These are phyloP conservation scores for Pachyuromys duprasi DNA, from an alignment of 2,797 vertebrate species.

Conservation along the genomic window DNA sequence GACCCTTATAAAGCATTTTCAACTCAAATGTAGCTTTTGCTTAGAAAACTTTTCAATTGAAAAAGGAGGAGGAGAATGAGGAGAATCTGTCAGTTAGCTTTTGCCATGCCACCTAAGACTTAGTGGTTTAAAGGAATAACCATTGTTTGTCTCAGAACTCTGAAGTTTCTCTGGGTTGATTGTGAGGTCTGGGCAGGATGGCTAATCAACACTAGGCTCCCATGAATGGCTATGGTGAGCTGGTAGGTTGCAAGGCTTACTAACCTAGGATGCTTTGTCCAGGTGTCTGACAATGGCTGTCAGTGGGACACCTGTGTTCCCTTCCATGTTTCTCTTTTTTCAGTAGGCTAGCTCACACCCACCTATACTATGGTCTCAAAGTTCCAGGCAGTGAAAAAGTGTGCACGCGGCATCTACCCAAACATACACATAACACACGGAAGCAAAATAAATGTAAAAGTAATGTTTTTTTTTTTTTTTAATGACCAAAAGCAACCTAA, in stretches of 20 bases:
- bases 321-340: background rate
- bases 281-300: background rate
- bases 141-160: background rate
- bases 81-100: background rate
- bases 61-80: background rate
- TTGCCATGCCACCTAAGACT: background rate
- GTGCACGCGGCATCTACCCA: background rate
- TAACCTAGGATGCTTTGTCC: background rate
- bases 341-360: background rate
- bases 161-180: background rate
- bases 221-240: background rate
- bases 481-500: background rate
- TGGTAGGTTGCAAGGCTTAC: too few species aligned
- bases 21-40: background rate
- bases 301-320: background rate
- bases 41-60: background rate
- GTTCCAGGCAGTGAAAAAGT: background rate
- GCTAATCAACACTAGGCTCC: background rate
- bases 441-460: background rate
- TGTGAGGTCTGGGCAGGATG: background rate
- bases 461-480: background rate
- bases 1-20: background rate
- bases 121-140: conserved; percentile 14
- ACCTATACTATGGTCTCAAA: background rate
- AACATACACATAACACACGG: background rate